Base-by-base conservation (phyloP, 2,888 invertebrate genomes). In the Apodemia duryi region DNA sequence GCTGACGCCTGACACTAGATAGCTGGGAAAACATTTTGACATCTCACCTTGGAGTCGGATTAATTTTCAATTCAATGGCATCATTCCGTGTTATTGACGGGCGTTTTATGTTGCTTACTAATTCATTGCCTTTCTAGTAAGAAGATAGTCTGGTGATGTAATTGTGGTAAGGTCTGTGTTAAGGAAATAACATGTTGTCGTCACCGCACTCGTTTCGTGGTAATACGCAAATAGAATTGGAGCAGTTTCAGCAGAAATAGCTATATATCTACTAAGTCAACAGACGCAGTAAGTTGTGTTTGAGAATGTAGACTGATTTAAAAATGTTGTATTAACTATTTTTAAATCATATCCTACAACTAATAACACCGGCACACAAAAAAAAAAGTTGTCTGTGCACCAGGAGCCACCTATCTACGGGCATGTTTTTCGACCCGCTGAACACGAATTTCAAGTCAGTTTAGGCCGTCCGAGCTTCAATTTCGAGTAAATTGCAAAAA, bases 11-110 rank as follows among this genome's bases (percentile, higher is more conserved):
- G 66, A 65, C 68, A 65, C 62, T 62, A 52, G 64, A 69, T 75
- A 73, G 65, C 64, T 63, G 64, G 49, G 66, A 66, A 68, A 71
- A 69, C 69, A 70, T 72, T 72, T 69, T 68, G 70, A 71, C 70
- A 68, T 63, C 65, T 69, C 67, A 70, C 72, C 71, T 74, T 68
- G 69, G 62, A 65, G 61, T 61, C 65, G 41, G 51, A 64, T 61
- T 43, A 63, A 54, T 41, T 64, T 62, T 67, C 60, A 65, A 65
- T 65, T 66, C 64, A 67, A 65, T 49, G 54, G 38, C 61, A 61
- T 52, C 54, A 63, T 65, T 62, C 41, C 63, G 54, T 63, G 60
- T 65, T 52, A 62, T 49, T 65, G 51, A 11, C 43, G 46, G 57
- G 29, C 57, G n/a, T 57, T 57, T 57, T 57, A 35, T 35, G 32